phyloP scores from a whole-genome alignment of 2,888 invertebrate genomes.

The Pachydiplax longipennis region DNA sequence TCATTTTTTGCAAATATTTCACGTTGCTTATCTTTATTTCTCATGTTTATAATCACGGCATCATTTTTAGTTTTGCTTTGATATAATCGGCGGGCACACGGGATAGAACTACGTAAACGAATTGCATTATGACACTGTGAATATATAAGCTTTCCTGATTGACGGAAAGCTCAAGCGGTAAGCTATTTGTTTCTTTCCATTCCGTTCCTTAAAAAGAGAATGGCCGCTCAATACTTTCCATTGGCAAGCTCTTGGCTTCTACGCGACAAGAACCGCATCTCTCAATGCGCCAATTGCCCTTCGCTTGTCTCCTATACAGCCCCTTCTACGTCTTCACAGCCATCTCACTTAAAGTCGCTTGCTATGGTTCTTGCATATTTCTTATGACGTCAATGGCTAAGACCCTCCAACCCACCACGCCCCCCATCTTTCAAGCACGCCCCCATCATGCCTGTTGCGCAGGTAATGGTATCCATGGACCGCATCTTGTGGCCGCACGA shows the following conservation, averaged over 20 bases:
- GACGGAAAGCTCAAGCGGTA: no score
- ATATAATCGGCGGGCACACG: no score
- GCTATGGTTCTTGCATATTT: neutral
- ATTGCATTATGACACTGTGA: no score
- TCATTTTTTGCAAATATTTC: no score
- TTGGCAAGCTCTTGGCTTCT: neutral
- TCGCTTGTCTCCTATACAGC: neutral
- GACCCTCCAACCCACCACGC: neutral
- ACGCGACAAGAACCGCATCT: neutral
- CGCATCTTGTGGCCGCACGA: neutral
- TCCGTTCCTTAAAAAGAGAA: neutral
- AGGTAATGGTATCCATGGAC: neutral
- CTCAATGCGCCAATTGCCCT: neutral
- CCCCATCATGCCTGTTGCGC: neutral
- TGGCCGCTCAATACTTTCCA: neutral
- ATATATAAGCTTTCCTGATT: no score
- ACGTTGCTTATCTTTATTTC: no score
- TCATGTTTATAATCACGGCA: no score
- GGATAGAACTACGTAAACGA: no score
- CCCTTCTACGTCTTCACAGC: neutral
- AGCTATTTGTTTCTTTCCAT: neutral
- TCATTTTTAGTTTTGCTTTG: no score
- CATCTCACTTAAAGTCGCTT: neutral
- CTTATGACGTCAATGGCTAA: neutral
- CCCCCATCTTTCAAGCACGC: neutral